Evolutionary conservation across 53 echinoderm and acorn worm genomes (phyloP), one percentile per base, ranked within the genome.

Genomic region (Actinopyga echinites): DNA sequence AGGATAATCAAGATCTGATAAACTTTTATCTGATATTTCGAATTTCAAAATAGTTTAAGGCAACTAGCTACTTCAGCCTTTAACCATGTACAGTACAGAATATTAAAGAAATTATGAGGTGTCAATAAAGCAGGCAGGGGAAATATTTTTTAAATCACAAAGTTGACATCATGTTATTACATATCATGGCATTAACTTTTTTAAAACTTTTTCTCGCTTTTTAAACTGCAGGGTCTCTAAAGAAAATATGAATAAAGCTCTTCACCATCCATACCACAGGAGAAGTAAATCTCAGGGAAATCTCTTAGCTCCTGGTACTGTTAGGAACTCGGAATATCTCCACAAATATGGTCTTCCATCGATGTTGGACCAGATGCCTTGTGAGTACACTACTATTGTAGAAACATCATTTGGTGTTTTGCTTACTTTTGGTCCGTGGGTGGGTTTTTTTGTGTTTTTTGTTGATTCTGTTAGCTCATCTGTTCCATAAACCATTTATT

Each of bases 321-420:
- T 75, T 24, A 65, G 74, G 30, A 88, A 86, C 58, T 69, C 92
- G 19, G 92, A 89, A 69, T 89, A 91, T 7, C 89, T 96, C 43
- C 86, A 84, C 34, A 82, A 89, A 69, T 90, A 85, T 79, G 89
- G 93, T 13, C 90, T 96, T 83, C 93, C 96, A 21, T 96, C 96
- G 22, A 90, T 95, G 92, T 57, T 84, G 22, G 92, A 95, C 56
- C 90, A 79, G 29, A 79, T 77, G 28, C 25, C 87, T 68, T 91
- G 94, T 93, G 83, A 29, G 79, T 26, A 15, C 40, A 5, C 17
- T 6, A 20, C 37, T 59, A 3, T 8, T 2, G 21, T 12, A 49
- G 7, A 63, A 0, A 10, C 1, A 32, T 22, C 61, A 60, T 36
- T 57, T 38, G 33, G 20, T 6, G 6, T 23, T n/a, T n/a, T n/a